These are phyloP conservation scores for Scylla paramamosain DNA, from an alignment of 1,140 invertebrate species.

Conservation along the genomic window DNA sequence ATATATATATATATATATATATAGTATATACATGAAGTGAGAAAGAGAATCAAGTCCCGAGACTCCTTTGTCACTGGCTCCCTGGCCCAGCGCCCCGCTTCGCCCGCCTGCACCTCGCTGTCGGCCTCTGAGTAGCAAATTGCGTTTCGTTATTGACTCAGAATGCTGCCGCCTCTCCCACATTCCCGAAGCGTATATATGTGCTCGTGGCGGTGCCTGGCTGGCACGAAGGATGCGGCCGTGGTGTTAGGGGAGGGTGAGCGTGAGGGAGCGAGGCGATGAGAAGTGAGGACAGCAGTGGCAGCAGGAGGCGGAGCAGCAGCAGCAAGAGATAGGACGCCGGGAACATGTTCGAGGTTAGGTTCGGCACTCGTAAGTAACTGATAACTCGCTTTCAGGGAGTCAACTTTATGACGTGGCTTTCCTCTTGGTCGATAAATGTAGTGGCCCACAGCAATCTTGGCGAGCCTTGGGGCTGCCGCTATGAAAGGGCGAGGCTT, in stretches of 20 bases:
- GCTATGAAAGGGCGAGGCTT: neutral
- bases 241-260: neutral
- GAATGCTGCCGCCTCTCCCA: neutral
- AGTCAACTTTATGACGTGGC: slow-evolving; percentile 10
- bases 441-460: neutral
- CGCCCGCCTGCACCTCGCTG: neutral
- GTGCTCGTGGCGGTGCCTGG: neutral
- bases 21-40: too few species aligned
- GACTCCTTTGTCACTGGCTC: neutral
- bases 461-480: neutral
- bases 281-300: neutral
- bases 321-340: neutral
- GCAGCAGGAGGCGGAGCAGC: neutral
- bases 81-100: neutral
- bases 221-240: neutral
- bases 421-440: neutral
- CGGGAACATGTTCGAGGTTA: neutral
- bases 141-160: slow-evolving; percentile 22
- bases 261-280: neutral
- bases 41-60: too few species aligned
- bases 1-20: too few species aligned
- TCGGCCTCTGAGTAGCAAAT: slow-evolving; percentile 12
- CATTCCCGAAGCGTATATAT: neutral
- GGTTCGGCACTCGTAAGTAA: neutral
- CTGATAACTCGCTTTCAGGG: neutral